Evolutionary conservation across 2,113 vertebrate genomes (phyloP), one percentile per base, ranked within the genome.

Genomic region (Macaca mulatta): DNA sequence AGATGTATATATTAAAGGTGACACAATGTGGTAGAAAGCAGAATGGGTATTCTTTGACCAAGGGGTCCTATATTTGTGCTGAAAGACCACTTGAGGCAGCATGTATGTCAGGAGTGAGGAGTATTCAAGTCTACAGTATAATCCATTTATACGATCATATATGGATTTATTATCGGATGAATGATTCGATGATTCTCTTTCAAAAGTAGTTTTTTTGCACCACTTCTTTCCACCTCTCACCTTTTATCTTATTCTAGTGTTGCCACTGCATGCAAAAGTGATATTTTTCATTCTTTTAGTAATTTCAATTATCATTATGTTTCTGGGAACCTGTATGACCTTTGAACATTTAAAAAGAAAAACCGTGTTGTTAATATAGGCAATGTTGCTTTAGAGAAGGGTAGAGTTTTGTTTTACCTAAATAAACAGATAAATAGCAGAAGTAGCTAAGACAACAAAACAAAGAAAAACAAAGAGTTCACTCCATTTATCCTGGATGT

Each of bases 151-250:
- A 93, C 82, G 57, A 97, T 23, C 78, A 95, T 96, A 92, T 93
- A 97, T 27, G 25, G 1, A 0, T 93, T 97, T 95, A 97, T 84
- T 91, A 96, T 84, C 35, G 72, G 97, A 89, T 25, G 85, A 98
- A 97, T 17, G 57, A 61, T 94, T 96, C 67, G 40, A 84, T 89
- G 72, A 97, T 96, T 95, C 85, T 84, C 97, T 98, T 98, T 98
- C 92, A 97, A 95, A 97, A 85, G 61, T 97, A 96, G 91, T 98
- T 98, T 92, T 85, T 48, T 35, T 87, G 83, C 9, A 79, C 14
- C 92, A 30, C 93, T 97, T 96, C 67, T 83, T 61, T 5, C 59
- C 43, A 43, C 0, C 25, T 48, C 9, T 78, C 11, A 38, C 3
- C 11, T 35, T 35, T 78, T 50, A 43, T 25, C 5, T 70, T 50